A percentile compares a stretch with the other conserved stretches of the same genome.
phyloP scores from a whole-genome alignment of 2,113 vertebrate genomes.

The Serilophus lunatus region DNA sequence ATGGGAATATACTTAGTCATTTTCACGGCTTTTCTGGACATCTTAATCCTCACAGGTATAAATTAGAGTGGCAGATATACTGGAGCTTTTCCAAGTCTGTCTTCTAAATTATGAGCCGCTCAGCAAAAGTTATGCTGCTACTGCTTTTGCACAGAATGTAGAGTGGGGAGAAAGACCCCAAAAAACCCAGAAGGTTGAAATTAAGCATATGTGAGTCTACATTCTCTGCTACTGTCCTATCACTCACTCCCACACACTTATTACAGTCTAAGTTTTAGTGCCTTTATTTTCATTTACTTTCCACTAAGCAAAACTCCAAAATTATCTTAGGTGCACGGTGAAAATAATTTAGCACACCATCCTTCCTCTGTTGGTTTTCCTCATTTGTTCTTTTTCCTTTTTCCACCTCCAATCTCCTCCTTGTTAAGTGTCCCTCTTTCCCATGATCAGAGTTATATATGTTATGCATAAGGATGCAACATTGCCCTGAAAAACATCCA shows the following conservation, averaged over 20 bases:
- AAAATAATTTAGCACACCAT: background rate
- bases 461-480: background rate
- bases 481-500: background rate
- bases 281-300: background rate
- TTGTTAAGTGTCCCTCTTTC: background rate
- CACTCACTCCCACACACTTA: background rate
- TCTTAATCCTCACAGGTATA: slow-evolving; percentile 51
- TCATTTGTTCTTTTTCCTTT: background rate
- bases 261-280: background rate
- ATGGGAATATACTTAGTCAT: slow-evolving; percentile 42
- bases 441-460: background rate
- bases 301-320: background rate
- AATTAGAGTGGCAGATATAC: slow-evolving; percentile 54
- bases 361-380: background rate
- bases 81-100: slow-evolving; percentile 28
- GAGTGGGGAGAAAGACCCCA: background rate
- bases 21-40: slow-evolving; percentile 47
- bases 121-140: background rate
- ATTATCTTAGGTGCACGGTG: background rate
- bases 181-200: background rate
- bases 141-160: background rate
- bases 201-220: background rate
- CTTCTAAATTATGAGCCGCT: slow-evolving; percentile 41
- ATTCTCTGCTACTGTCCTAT: background rate
- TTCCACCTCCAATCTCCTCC: background rate